Evolutionary conservation across 2,888 invertebrate genomes (phyloP).

Genomic region (Venusia cambrica): DNA sequence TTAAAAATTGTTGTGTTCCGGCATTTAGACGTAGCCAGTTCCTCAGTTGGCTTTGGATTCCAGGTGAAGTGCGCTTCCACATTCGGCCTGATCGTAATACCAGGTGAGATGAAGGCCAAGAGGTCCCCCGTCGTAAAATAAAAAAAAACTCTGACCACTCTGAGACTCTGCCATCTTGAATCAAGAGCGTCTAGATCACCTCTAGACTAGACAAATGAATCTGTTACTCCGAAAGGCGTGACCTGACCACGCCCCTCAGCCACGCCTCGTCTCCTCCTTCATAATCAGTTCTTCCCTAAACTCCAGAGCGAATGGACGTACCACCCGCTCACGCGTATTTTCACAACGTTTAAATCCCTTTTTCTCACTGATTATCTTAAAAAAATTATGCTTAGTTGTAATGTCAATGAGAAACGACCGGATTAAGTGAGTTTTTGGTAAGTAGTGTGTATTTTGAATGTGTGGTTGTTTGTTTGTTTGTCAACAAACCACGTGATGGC

Average conservation of each 20-base stretch:
- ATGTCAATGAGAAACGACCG: background rate
- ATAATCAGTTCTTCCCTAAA: conserved; percentile 17
- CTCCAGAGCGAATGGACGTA: conserved; percentile 18
- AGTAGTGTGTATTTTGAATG: conserved; percentile 3
- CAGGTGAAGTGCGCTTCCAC: no score
- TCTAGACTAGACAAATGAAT: conserved; percentile 24
- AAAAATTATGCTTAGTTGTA: conserved; percentile 1
- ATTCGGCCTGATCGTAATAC: no score
- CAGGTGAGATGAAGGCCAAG: no score
- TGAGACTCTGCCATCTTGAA: no score
- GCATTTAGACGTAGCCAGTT: no score
- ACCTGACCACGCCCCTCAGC: conserved; percentile 15
- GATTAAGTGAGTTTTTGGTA: background rate
- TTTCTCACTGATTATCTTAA: conserved; percentile 3
- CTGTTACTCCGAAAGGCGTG: conserved; percentile 21
- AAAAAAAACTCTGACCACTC: no score
- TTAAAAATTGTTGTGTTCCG: no score
- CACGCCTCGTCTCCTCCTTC: conserved; percentile 19
- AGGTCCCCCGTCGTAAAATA: no score
- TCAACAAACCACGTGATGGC: conserved; percentile 41
- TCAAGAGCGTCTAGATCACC: no score
- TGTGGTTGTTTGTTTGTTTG: conserved; percentile 36
- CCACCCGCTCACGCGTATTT: conserved; percentile 1
- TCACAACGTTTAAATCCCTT: conserved; percentile 6
- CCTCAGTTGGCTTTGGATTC: no score